phyloP scores from a whole-genome alignment of 2,888 invertebrate species.

The Diaprepes abbreviatus region DNA sequence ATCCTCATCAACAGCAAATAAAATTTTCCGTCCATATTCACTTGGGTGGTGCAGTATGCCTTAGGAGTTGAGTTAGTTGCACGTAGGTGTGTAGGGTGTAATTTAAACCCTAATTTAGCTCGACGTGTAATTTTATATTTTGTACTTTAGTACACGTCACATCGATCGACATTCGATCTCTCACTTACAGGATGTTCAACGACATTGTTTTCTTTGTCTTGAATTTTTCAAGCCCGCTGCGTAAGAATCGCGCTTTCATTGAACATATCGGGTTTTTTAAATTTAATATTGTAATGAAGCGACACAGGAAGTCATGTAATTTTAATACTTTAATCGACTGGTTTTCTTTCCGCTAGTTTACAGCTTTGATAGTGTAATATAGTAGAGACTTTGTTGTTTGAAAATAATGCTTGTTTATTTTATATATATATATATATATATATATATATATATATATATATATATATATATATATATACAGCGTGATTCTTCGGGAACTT shows the following conservation, averaged over 20 bases:
- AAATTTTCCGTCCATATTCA: constrained; percentile 1
- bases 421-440: no score
- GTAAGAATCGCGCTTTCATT: constrained; percentile 15
- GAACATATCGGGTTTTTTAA: constrained; percentile 27
- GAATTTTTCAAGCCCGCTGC: constrained; percentile 1
- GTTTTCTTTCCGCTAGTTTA: constrained; percentile 28
- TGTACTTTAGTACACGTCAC: neutral
- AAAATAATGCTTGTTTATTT: no score
- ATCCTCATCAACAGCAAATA: neutral
- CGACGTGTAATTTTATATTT: constrained; percentile 27
- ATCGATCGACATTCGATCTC: constrained; percentile 29
- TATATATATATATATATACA: no score
- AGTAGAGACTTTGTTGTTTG: no score
- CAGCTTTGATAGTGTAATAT: neutral
- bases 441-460: no score
- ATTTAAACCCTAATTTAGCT: neutral
- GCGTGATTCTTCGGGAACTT: no score
- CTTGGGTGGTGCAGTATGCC: neutral
- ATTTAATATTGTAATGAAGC: constrained; percentile 13
- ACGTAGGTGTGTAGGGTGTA: constrained; percentile 1
- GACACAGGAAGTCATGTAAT: constrained; percentile 25
- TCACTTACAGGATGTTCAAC: constrained; percentile 13
- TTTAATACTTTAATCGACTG: constrained; percentile 25
- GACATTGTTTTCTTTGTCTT: constrained; percentile 27
- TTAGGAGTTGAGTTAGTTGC: neutral